Conservation (phyloP, 2,797 vertebrate genomes). For the Scyliorhinus canicula region DNA sequence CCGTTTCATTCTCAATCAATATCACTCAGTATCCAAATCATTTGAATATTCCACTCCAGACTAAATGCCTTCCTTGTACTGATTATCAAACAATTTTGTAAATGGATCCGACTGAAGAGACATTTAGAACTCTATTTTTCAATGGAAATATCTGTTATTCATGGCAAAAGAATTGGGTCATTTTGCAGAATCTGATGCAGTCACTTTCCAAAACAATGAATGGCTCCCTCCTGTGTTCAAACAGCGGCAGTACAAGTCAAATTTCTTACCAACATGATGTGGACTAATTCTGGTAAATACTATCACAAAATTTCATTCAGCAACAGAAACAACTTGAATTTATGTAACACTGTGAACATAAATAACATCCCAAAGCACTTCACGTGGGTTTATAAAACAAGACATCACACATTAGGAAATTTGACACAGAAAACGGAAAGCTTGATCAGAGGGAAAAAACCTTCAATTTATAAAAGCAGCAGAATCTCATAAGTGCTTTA, state of each 20-base stretch:
- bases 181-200: background rate
- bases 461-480: too few relatives aligned
- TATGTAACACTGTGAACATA: background rate
- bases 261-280: background rate
- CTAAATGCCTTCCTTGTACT: background rate
- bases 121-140: background rate
- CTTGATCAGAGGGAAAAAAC: background rate
- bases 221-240: background rate
- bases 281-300: background rate
- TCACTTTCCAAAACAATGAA: background rate
- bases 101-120: background rate
- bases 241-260: background rate
- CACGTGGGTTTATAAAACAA: background rate
- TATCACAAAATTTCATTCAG: background rate
- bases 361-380: background rate
- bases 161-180: background rate
- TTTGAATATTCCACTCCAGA: background rate
- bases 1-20: background rate
- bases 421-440: background rate
- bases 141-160: background rate
- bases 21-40: background rate
- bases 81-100: background rate
- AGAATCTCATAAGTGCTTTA: background rate
- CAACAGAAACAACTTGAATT: background rate
- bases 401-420: background rate